Evolutionary conservation across 2,888 invertebrate species (phyloP).

Genomic region (Chouioia cunea): DNA sequence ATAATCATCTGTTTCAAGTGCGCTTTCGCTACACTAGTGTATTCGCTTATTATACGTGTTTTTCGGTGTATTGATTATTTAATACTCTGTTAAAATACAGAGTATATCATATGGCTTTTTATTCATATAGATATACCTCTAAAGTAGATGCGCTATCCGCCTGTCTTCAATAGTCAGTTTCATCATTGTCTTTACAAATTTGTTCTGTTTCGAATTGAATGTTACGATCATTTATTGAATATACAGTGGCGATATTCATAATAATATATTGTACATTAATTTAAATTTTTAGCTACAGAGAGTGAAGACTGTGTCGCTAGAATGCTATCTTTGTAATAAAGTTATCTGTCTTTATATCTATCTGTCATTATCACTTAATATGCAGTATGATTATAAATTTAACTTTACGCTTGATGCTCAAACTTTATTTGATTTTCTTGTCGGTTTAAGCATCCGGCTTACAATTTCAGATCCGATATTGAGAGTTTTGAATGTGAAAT

Average conservation of each 20-base stretch:
- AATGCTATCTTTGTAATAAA: conserved; percentile 53
- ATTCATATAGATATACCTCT: conserved; percentile 17
- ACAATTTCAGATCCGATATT: conserved; percentile 21
- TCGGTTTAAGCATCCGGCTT: neutral
- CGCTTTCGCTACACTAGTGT: conserved; percentile 31
- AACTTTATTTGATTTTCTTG: conserved; percentile 37
- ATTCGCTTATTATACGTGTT: conserved; percentile 36
- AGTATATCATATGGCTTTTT: conserved; percentile 38
- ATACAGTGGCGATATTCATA: conserved; percentile 52
- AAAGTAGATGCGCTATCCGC: conserved; percentile 47
- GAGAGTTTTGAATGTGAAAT: conserved; percentile 28
- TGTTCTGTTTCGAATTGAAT: too few relatives aligned
- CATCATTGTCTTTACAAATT: too few relatives aligned
- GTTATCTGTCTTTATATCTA: conserved; percentile 49
- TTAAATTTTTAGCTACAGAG: conserved; percentile 55
- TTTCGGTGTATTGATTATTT: conserved; percentile 24
- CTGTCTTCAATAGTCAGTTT: neutral
- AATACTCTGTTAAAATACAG: conserved; percentile 17
- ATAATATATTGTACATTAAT: conserved; percentile 58
- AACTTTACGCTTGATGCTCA: conserved; percentile 52
- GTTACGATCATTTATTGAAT: conserved; percentile 41
- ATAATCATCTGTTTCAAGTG: conserved; percentile 47
- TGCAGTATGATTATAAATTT: conserved; percentile 56
- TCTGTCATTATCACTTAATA: conserved; percentile 53
- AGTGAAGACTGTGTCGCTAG: conserved; percentile 39